These are phyloP conservation scores for Canis aureus DNA, from an alignment of 2,113 vertebrate genomes.

Conservation along the genomic window DNA sequence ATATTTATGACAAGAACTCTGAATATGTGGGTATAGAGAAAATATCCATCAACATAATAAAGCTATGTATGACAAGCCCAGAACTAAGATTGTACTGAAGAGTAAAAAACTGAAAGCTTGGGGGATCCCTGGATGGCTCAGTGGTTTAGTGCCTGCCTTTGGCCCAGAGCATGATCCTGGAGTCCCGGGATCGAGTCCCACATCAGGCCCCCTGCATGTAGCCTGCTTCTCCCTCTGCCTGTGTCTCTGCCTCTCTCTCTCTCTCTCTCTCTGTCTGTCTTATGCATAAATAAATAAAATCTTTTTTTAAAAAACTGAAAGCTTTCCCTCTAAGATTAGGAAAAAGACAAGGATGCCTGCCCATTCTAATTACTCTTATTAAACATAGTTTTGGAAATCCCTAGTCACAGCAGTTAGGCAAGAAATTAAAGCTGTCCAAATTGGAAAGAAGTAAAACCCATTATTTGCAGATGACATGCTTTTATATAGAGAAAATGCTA, in stretches of 20 bases:
- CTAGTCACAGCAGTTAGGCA: not conserved
- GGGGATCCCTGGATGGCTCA: too few relatives aligned
- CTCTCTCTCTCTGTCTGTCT: too few relatives aligned
- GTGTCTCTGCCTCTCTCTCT: too few relatives aligned
- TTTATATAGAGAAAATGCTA: not conserved
- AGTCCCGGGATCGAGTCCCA: too few relatives aligned
- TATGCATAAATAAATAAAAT: too few relatives aligned
- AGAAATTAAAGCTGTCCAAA: not conserved
- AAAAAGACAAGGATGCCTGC: not conserved
- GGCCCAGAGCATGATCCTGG: too few relatives aligned
- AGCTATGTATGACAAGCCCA: not conserved
- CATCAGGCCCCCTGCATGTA: too few relatives aligned
- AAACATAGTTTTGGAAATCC: not conserved
- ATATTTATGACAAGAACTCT: not conserved
- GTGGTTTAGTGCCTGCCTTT: too few relatives aligned
- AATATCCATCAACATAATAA: not conserved
- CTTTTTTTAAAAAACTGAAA: not conserved
- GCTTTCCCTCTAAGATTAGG: not conserved
- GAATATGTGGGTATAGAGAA: not conserved
- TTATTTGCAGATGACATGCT: not conserved
- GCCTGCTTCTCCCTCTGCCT: too few relatives aligned
- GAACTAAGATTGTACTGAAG: not conserved
- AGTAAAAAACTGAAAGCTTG: not conserved
- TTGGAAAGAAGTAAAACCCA: not conserved
- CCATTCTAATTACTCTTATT: not conserved